Percentiles rank a stretch among this genome's conserved stretches.
Evolutionary conservation across 2,113 vertebrate species (phyloP).

Genomic region (Camelus bactrianus): DNA sequence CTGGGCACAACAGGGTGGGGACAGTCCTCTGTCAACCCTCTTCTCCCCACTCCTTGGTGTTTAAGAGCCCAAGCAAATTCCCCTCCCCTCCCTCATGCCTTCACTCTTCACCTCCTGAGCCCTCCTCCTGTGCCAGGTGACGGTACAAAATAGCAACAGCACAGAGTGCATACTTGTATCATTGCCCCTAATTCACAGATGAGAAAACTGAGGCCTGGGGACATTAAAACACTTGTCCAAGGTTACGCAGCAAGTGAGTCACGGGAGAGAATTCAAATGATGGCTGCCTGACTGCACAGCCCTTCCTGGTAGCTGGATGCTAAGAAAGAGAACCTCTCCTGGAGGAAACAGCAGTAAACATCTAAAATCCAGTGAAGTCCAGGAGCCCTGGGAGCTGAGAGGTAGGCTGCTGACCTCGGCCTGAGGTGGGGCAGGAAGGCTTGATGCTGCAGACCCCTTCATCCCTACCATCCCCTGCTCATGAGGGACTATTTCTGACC

Average conservation of each 20-base stretch:
- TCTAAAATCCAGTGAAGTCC: accelerated
- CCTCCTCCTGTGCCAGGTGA: not conserved
- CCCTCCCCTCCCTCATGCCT: too few species aligned
- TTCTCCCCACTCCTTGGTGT: not conserved
- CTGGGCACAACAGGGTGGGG: not conserved
- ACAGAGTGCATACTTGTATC: not conserved
- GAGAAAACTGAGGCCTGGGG: not conserved
- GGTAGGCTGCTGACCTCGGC: not conserved
- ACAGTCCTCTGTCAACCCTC: not conserved
- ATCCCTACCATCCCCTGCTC: accelerated
- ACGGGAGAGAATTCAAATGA: accelerated
- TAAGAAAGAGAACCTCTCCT: not conserved
- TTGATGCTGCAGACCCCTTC: accelerated
- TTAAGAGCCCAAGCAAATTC: not conserved
- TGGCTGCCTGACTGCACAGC: not conserved
- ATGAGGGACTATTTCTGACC: not conserved
- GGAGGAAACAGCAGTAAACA: not conserved
- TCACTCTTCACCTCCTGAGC: not conserved
- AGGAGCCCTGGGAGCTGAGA: accelerated
- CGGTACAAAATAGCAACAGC: not conserved
- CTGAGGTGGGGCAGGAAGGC: not conserved
- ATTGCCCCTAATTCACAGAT: not conserved
- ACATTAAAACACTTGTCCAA: not conserved
- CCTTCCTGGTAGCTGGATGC: not conserved
- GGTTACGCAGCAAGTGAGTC: not conserved